A percentile compares a stretch with the other conserved stretches of the same genome.
Conservation (phyloP, 2,888 invertebrate genomes). For the Lacanobia wlatinum region DNA sequence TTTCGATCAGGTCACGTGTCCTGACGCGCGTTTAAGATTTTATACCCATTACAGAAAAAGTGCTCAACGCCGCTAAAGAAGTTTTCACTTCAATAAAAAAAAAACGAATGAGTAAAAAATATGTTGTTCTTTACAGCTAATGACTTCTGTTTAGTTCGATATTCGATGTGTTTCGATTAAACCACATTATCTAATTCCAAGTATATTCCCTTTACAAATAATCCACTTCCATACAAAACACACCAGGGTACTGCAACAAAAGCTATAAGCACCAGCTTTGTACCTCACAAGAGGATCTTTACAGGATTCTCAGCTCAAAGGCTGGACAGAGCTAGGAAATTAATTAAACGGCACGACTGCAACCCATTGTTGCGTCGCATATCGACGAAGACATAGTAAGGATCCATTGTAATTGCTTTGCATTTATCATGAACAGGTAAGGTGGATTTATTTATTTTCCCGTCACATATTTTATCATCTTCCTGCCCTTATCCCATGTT, state of each 20-base stretch:
- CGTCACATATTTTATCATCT: too few relatives aligned
- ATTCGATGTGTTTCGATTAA: too few relatives aligned
- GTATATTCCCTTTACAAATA: not conserved
- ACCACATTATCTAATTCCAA: not conserved
- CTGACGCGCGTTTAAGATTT: too few relatives aligned
- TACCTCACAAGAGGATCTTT: not conserved
- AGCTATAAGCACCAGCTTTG: not conserved
- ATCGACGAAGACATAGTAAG: slow-evolving; percentile 24
- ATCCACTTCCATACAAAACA: not conserved
- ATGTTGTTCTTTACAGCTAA: too few relatives aligned
- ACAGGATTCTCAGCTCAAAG: slow-evolving; percentile 37
- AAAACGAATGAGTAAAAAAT: too few relatives aligned
- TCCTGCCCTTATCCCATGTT: too few relatives aligned
- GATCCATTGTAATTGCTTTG: slow-evolving; percentile 8
- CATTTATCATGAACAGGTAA: not conserved
- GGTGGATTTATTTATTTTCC: not conserved
- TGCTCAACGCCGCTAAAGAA: too few relatives aligned
- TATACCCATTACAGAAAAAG: too few relatives aligned
- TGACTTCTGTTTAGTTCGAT: too few relatives aligned
- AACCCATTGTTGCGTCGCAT: slow-evolving; percentile 18
- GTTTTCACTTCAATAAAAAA: too few relatives aligned
- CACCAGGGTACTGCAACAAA: not conserved
- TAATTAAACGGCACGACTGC: slow-evolving; percentile 30
- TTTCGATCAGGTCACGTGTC: too few relatives aligned
- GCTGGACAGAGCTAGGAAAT: slow-evolving; percentile 18